Conservation (phyloP, 2,888 invertebrate species). For the Zaprionus bogoriensis region DNA sequence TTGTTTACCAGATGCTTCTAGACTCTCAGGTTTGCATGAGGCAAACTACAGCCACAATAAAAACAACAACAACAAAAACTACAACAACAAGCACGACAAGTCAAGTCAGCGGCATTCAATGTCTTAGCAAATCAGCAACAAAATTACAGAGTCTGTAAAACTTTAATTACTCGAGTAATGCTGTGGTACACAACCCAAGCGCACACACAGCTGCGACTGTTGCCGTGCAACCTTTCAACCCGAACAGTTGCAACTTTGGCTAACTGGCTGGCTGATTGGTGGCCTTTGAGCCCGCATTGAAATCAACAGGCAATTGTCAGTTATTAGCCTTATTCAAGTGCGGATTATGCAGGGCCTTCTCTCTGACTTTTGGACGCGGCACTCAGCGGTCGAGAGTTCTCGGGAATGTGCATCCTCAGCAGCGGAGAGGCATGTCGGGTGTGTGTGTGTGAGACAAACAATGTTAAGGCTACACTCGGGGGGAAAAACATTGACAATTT, state of each 20-base stretch:
- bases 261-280: constrained; percentile 9
- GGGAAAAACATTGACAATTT: constrained; percentile 19
- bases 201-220: background rate
- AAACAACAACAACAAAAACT: background rate
- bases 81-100: background rate
- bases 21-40: constrained; percentile 9
- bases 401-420: constrained; percentile 52
- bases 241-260: constrained; percentile 8
- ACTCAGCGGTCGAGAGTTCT: background rate
- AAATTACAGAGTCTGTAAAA: constrained; percentile 20
- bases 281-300: constrained; percentile 47
- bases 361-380: background rate
- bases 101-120: constrained; percentile 1
- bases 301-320: too few relatives aligned
- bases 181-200: constrained; percentile 1
- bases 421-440: background rate
- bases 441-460: constrained; percentile 38
- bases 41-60: background rate
- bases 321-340: background rate
- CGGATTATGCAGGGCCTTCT: background rate
- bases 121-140: constrained; percentile 8
- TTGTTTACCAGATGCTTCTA: background rate
- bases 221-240: constrained; percentile 11
- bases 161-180: constrained; percentile 21
- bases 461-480: constrained; percentile 11